These are phyloP conservation scores for Bombus haemorrhoidalis DNA, from an alignment of 1,140 invertebrate genomes.

Conservation along the genomic window DNA sequence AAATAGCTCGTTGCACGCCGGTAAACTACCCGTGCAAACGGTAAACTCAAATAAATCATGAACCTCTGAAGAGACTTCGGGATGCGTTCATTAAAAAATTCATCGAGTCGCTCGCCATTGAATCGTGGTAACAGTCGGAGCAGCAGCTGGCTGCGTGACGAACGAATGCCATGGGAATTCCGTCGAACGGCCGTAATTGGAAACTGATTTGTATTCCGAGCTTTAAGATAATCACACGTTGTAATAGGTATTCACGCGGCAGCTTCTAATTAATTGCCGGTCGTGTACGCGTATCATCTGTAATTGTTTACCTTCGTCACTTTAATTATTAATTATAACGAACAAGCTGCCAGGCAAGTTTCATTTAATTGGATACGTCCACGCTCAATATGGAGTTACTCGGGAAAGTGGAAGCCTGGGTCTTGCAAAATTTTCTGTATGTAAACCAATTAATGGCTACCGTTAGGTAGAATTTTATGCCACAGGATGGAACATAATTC, in stretches of 20 bases:
- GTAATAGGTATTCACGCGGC: constrained; percentile 7
- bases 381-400: neutral
- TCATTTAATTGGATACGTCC: constrained; percentile 46
- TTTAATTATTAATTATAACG: constrained; percentile 46
- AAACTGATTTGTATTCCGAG: constrained; percentile 48
- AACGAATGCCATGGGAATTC: constrained; percentile 2
- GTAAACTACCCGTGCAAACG: constrained; percentile 17
- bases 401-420: neutral
- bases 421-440: constrained; percentile 22
- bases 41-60: constrained; percentile 33
- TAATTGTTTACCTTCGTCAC: constrained; percentile 40
- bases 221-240: constrained; percentile 52
- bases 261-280: constrained; percentile 45
- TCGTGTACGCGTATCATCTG: constrained; percentile 5
- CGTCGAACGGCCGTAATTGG: constrained; percentile 38
- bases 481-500: too few relatives aligned
- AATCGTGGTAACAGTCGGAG: neutral
- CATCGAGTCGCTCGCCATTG: constrained; percentile 11
- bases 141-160: constrained; percentile 4
- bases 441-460: constrained; percentile 17
- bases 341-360: constrained; percentile 27
- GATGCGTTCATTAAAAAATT: constrained; percentile 7
- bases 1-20: constrained; percentile 24
- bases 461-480: neutral
- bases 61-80: neutral